Evolutionary conservation across 2,888 invertebrate species (phyloP).

Genomic region (Drosophila yooni): DNA sequence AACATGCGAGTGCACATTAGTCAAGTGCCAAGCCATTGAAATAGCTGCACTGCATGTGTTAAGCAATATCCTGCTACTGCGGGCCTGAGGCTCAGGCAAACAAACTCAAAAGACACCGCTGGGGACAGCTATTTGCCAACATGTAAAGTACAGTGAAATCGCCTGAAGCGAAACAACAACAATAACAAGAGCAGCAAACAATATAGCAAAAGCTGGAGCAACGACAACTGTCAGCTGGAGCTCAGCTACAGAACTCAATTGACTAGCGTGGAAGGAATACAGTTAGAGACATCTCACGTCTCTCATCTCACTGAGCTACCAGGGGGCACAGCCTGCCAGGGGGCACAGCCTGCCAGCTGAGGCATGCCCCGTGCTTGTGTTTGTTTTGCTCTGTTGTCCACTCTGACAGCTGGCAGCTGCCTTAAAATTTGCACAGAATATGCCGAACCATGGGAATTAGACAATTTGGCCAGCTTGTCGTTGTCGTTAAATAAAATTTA

Average conservation of each 20-base stretch:
- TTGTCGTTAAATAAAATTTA: slow-evolving; percentile 71
- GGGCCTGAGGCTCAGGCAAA: not conserved
- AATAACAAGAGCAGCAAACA: slow-evolving; percentile 28
- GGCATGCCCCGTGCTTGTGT: slow-evolving; percentile 21
- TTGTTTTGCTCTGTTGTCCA: slow-evolving; percentile 49
- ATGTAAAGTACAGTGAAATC: slow-evolving; percentile 59
- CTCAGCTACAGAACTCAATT: slow-evolving; percentile 52
- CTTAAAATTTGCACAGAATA: slow-evolving; percentile 67
- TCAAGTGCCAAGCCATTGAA: slow-evolving; percentile 37
- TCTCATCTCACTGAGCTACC: slow-evolving; percentile 44
- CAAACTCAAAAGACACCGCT: slow-evolving; percentile 49
- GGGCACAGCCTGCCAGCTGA: slow-evolving; percentile 47
- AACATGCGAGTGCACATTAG: slow-evolving; percentile 37
- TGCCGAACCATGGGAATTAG: slow-evolving; percentile 65
- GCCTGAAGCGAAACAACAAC: slow-evolving; percentile 38
- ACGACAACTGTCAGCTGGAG: slow-evolving; percentile 49
- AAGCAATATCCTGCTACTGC: slow-evolving; percentile 15
- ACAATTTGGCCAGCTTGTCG: slow-evolving; percentile 60
- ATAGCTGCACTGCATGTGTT: slow-evolving; percentile 39
- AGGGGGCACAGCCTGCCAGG: slow-evolving; percentile 36
- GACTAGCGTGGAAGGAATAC: slow-evolving; percentile 34
- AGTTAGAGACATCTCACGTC: slow-evolving; percentile 40
- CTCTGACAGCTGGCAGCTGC: slow-evolving; percentile 77
- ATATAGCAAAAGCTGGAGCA: slow-evolving; percentile 44
- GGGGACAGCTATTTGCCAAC: slow-evolving; percentile 57